These are phyloP conservation scores for Drosophila mauritiana DNA, from an alignment of 1,140 invertebrate species.

Conservation along the genomic window DNA sequence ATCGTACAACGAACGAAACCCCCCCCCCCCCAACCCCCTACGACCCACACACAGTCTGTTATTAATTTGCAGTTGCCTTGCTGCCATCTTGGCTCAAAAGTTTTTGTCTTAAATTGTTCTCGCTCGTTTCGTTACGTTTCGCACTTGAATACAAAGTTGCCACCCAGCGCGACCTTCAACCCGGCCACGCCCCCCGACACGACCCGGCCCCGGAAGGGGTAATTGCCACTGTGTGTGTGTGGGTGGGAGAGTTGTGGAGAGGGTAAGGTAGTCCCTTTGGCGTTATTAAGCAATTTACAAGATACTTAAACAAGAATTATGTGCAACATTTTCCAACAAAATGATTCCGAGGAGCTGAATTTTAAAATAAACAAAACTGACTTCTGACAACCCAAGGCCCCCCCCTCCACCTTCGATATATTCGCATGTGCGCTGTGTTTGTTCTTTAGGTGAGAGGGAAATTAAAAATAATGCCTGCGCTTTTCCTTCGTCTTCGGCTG, in stretches of 20 bases:
- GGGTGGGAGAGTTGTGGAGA: neutral
- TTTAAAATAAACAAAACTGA: slow-evolving; percentile 82
- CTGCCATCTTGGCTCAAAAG: slow-evolving; percentile 43
- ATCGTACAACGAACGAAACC: no score
- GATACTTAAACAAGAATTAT: slow-evolving; percentile 84
- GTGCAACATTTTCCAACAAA: slow-evolving; percentile 83
- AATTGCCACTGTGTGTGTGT: slow-evolving; percentile 45
- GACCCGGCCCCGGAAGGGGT: slow-evolving; percentile 35
- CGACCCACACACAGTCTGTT: slow-evolving; percentile 27
- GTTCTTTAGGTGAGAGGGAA: slow-evolving; percentile 31
- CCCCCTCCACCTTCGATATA: neutral
- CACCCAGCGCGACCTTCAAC: slow-evolving; percentile 20
- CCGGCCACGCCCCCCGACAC: neutral
- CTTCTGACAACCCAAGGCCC: slow-evolving; percentile 56
- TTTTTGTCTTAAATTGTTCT: slow-evolving; percentile 71
- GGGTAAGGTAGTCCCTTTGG: slow-evolving; percentile 66
- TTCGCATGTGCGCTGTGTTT: neutral
- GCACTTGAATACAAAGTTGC: slow-evolving; percentile 79
- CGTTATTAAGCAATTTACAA: slow-evolving; percentile 84
- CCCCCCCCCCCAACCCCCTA: neutral
- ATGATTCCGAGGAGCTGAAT: slow-evolving; percentile 80
- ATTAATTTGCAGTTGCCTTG: slow-evolving; percentile 70
- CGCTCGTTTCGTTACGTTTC: slow-evolving; percentile 64
- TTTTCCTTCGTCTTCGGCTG: neutral
- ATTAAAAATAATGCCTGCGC: slow-evolving; percentile 64